A percentile compares a stretch with the other conserved stretches of the same genome.
These are phyloP conservation scores for Ellobius talpinus DNA, from an alignment of 2,113 vertebrate genomes.

Conservation along the genomic window DNA sequence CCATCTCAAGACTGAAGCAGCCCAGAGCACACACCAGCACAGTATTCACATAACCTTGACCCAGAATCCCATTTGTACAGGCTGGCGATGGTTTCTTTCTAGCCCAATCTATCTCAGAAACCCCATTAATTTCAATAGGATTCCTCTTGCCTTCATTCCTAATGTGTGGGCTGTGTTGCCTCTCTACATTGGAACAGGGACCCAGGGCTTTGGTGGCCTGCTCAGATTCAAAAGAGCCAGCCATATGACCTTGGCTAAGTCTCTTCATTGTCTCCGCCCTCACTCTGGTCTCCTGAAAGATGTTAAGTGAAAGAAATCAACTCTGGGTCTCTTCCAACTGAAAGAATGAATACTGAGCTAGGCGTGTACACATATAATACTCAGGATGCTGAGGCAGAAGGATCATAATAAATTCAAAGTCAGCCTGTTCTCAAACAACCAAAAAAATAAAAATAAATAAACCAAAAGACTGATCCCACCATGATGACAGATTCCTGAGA, in stretches of 20 bases:
- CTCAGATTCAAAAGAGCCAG: neutral
- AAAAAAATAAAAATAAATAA: too few species aligned
- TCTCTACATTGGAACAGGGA: neutral
- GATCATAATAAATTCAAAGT: neutral
- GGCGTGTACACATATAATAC: neutral
- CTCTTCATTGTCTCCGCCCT: neutral
- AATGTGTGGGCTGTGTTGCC: neutral
- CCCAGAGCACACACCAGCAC: neutral
- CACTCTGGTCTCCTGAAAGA: neutral
- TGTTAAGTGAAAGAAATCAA: neutral
- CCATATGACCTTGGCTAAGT: neutral
- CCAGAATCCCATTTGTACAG: neutral
- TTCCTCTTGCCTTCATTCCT: neutral
- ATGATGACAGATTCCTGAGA: neutral
- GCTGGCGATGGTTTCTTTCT: neutral
- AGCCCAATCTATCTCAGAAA: neutral
- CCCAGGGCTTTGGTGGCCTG: neutral
- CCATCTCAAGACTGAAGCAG: neutral
- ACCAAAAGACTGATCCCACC: neutral
- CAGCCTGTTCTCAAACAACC: neutral
- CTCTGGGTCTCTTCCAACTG: neutral
- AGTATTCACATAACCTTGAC: neutral
- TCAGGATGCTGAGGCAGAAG: neutral
- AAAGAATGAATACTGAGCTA: neutral
- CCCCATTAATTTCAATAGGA: neutral